Evolutionary conservation across 2,888 invertebrate genomes (phyloP), one percentile per base, ranked within the genome.

Genomic region (Adineta ricciae): DNA sequence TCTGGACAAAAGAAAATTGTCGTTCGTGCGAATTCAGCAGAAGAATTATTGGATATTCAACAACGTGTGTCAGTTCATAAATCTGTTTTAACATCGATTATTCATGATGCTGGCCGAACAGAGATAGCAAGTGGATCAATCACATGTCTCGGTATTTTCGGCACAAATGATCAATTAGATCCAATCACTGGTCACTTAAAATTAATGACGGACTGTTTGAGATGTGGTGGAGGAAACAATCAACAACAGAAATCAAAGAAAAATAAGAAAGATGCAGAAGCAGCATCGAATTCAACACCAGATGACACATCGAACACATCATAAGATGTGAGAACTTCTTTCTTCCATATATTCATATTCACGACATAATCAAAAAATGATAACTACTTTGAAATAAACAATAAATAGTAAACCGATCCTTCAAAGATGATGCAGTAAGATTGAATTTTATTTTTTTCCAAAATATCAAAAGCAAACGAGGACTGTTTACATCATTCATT

Each of bases 51-150:
- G 87, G 91, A 93, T 87, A 91, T 97, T 84, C 92, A 93, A 73
- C 92, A 92, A 84, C 92, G 93, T 86, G 96, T 96, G 0, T 78
- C 78, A 3, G 93, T 92, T 87, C 91, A 92, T 46, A 89, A 92
- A 86, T 94, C 94, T 50, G 91, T 97, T 0, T 93, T 94, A 21
- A 93, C 94, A 86, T 88, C 88, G 84, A 89, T 95, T 49, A 94
- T 97, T 86, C 92, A 93, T 87, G 97, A 97, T 91, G 97, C 97
- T 8, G 97, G 97, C 2, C 93, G 95, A 87, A 97, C 97, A 11
- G 96, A 97, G 91, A 94, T 97, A 87, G 94, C 94, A 83, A 93
- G 94, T 1, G 96, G 96, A 87, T 94, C 95, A 19, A 93, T 93
- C 88, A 97, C 97, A 86, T 96, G 97, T 1, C 92, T 96, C 85